Evolutionary conservation across 2,797 vertebrate species (phyloP).

Genomic region (Anas capensis): DNA sequence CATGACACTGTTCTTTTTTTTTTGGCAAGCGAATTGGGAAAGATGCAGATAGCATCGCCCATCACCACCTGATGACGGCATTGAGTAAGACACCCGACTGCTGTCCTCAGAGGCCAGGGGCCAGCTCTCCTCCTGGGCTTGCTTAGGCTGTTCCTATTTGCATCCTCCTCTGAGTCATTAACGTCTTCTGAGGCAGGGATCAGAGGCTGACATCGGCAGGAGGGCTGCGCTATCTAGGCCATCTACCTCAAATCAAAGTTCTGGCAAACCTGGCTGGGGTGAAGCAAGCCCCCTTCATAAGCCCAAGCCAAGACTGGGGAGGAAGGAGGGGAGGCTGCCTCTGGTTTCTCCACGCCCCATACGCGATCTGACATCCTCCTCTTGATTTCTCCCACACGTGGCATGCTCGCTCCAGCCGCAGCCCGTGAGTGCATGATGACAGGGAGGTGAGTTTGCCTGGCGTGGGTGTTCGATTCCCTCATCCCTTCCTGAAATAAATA

Average conservation of each 20-base stretch:
- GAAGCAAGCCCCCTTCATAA: background rate
- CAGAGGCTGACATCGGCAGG: background rate
- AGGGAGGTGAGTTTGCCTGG: background rate
- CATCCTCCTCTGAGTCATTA: background rate
- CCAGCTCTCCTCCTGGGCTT: background rate
- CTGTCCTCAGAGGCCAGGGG: background rate
- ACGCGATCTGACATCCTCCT: background rate
- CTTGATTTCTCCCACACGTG: constrained; percentile 3
- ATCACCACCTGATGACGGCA: background rate
- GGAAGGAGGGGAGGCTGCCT: background rate
- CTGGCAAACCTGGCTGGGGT: background rate
- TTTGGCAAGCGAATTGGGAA: background rate
- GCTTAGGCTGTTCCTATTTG: background rate
- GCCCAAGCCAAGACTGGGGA: background rate
- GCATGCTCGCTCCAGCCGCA: background rate
- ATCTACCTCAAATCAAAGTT: background rate
- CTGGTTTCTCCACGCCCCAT: background rate
- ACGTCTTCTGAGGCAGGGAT: background rate
- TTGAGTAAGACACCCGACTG: background rate
- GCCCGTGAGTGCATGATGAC: background rate
- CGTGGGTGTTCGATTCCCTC: constrained; percentile 2
- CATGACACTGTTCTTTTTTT: background rate
- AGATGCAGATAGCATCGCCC: constrained; percentile 1
- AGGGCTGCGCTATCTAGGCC: background rate
- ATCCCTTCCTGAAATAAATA: constrained; percentile 19